Percentiles rank a stretch among this genome's conserved stretches.
phyloP scores from a whole-genome alignment of 1,140 invertebrate genomes.

The Drosophila asahinai region DNA sequence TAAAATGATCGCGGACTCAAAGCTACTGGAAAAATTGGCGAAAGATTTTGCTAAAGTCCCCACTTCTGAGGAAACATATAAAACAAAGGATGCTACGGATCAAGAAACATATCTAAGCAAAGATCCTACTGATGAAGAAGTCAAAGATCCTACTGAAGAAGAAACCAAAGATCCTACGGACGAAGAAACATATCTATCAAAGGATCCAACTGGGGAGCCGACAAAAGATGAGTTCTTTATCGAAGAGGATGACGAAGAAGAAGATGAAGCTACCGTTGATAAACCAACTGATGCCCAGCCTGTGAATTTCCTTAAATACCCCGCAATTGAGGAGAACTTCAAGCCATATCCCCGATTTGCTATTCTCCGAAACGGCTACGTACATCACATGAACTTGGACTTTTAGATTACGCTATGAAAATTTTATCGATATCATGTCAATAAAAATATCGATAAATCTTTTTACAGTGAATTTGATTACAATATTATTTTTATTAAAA shows the following conservation, averaged over 20 bases:
- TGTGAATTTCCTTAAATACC: slow-evolving; percentile 48
- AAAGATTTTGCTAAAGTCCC: slow-evolving; percentile 8
- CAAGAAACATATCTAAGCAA: background rate
- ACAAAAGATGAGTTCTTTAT: background rate
- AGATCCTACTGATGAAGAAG: background rate
- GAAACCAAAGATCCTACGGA: background rate
- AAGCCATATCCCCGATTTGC: slow-evolving; percentile 52
- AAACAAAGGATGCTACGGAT: background rate
- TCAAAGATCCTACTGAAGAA: background rate
- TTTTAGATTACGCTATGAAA: slow-evolving; percentile 1
- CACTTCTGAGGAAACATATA: background rate
- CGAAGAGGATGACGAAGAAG: slow-evolving; percentile 25
- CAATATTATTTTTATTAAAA: too few relatives aligned
- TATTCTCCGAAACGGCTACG: slow-evolving; percentile 32
- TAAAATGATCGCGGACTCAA: slow-evolving; percentile 3
- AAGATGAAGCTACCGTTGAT: slow-evolving; percentile 14
- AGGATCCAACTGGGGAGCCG: slow-evolving; percentile 14
- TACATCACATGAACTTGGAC: slow-evolving; percentile 29
- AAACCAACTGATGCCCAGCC: slow-evolving; percentile 2
- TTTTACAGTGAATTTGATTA: too few relatives aligned
- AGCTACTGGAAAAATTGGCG: slow-evolving; percentile 17
- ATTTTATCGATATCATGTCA: background rate
- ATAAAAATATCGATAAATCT: background rate
- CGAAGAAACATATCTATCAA: background rate
- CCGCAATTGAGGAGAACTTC: background rate